Evolutionary conservation across 1,140 invertebrate species (phyloP).

Genomic region (Apis laboriosa): DNA sequence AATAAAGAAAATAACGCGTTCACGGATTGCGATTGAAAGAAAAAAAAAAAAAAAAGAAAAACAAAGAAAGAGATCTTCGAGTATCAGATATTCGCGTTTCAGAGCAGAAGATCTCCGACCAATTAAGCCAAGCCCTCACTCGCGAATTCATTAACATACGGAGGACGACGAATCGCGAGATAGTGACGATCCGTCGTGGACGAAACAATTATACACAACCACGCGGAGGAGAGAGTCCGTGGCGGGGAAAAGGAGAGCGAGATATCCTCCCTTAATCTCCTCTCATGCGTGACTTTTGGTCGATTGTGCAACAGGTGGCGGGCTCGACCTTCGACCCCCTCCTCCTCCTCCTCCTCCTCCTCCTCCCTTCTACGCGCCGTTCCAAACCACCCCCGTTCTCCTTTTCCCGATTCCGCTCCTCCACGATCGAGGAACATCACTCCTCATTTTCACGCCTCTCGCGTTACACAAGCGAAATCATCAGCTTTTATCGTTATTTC

Average conservation of each 20-base stretch:
- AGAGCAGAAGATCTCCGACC: neutral
- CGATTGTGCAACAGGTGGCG: conserved; percentile 64
- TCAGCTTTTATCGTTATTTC: too few species aligned
- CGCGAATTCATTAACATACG: conserved; percentile 19
- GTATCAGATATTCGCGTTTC: too few species aligned
- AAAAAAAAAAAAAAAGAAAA: too few species aligned
- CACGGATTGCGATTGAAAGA: too few species aligned
- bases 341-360: too few species aligned
- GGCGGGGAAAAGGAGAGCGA: conserved; percentile 3
- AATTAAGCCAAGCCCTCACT: neutral
- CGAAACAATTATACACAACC: conserved; percentile 18
- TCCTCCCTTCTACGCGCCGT: conserved; percentile 18
- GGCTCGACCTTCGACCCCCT: conserved; percentile 54
- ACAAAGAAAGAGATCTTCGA: too few species aligned
- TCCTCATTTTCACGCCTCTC: neutral
- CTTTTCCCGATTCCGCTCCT: conserved; percentile 1
- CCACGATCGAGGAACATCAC: neutral
- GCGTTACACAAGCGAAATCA: neutral
- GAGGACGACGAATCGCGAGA: conserved; percentile 11
- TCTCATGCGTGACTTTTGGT: conserved; percentile 64
- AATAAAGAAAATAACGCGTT: too few species aligned
- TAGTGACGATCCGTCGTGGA: conserved; percentile 28
- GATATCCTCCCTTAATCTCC: conserved; percentile 51
- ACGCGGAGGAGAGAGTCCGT: neutral
- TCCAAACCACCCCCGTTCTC: conserved; percentile 13